A percentile compares a stretch with the other conserved stretches of the same genome.
phyloP scores from a whole-genome alignment of 2,888 invertebrate species.

The Torymus texanus region DNA sequence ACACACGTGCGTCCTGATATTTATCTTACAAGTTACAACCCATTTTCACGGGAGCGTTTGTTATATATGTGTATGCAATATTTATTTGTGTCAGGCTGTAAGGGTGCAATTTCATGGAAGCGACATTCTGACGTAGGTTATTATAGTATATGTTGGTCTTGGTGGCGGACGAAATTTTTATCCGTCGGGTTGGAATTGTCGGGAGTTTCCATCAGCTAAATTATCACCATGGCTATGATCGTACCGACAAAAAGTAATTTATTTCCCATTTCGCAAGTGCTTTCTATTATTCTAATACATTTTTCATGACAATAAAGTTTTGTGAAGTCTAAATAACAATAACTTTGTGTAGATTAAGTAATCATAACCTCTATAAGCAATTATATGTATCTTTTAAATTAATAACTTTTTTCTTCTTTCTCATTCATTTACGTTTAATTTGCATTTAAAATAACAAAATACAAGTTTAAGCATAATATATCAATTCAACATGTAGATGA shows the following conservation, averaged over 20 bases:
- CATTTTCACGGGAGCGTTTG: conserved; percentile 31
- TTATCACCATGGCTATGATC: conserved; percentile 36
- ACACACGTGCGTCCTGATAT: not conserved
- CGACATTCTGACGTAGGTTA: too few species aligned
- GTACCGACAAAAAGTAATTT: conserved; percentile 44
- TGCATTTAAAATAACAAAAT: not conserved
- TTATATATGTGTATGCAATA: not conserved
- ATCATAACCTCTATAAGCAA: conserved; percentile 35
- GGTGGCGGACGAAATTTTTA: too few species aligned
- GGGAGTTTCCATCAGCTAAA: too few species aligned
- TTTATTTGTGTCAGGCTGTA: too few species aligned
- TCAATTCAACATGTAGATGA: not conserved
- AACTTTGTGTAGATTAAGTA: not conserved
- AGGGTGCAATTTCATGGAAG: too few species aligned
- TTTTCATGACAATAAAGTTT: not conserved
- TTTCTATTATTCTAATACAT: not conserved
- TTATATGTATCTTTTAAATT: not conserved
- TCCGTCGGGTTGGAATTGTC: too few species aligned
- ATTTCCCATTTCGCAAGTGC: not conserved
- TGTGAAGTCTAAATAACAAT: not conserved
- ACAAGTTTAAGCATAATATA: not conserved
- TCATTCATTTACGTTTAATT: not conserved
- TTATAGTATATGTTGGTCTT: too few species aligned
- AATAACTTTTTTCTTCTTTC: not conserved
- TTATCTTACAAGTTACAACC: not conserved